Base-by-base conservation (phyloP, 2,888 invertebrate species). In the Lochmaea crataegi region DNA sequence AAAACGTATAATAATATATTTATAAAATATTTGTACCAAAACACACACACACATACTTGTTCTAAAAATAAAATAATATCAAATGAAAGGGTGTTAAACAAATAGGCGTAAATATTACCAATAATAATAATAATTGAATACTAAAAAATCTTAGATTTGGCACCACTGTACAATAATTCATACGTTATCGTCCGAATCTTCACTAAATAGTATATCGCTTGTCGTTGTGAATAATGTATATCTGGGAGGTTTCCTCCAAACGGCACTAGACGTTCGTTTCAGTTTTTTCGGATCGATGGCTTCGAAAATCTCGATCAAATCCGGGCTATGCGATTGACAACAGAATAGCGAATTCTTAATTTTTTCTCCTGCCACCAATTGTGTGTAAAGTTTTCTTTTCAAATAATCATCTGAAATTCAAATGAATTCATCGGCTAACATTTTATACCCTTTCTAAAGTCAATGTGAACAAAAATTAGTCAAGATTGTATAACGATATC, bases 161-260 rank as follows among this genome's bases (percentile, higher is more conserved):
- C 32, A 32, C 32, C 0, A 7, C 5, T 1, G 7, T 32, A 32
- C 0, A 32, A 7, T 32, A 32, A 32, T 1, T 32, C 32, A 32
- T 7, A 7, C 32, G 32, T 32, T 32, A 0, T 32, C 32, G 38
- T 72, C 72, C 4, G 70, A 70, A 45, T 70, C 64, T 32, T 72
- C 72, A 16, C 72, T 72, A 45, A 72, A 72, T 22, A 32, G 56
- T 42, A 73, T 63, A 11, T 63, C 65, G 12, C 41, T 66, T 4
- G 74, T 58, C 22, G 18, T 58, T 12, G 64, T 60, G 82, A 91
- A 85, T 81, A 90, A 87, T 2, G 91, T 90, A 83, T 90, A 91
- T 58, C 91, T 86, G 1, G 93, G 93, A 61, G 93, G 93, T 11
- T 92, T 92, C 78, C 91, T 89, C 94, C 94, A 94, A 68, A 92